A percentile compares a stretch with the other conserved stretches of the same genome.
Conservation (phyloP, 2,888 invertebrate genomes). For the Artemia sinica region DNA sequence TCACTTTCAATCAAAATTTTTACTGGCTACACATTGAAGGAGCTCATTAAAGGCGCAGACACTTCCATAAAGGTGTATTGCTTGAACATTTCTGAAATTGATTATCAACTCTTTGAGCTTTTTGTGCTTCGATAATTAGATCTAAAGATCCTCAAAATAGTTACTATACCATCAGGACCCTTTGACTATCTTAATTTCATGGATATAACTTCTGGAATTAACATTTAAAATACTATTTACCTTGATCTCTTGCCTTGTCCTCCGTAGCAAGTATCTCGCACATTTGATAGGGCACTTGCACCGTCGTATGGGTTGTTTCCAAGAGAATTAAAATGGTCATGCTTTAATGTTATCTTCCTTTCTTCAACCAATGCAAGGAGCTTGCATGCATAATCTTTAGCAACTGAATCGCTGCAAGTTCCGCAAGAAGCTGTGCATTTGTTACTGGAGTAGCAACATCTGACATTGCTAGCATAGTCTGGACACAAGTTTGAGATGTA, state of each 20-base stretch:
- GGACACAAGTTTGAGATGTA: constrained; percentile 23
- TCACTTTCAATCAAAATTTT: too few relatives aligned
- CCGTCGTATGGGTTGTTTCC: constrained; percentile 24
- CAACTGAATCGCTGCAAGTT: constrained; percentile 22
- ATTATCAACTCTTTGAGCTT: too few relatives aligned
- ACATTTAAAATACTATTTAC: constrained; percentile 15
- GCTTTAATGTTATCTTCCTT: constrained; percentile 21
- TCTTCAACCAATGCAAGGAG: constrained; percentile 22
- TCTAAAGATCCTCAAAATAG: background rate
- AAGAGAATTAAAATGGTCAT: constrained; percentile 21
- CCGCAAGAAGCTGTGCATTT: constrained; percentile 21
- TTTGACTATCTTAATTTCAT: too few relatives aligned
- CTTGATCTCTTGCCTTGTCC: constrained; percentile 23
- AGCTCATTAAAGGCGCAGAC: too few relatives aligned
- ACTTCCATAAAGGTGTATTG: too few relatives aligned
- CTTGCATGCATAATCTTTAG: constrained; percentile 22
- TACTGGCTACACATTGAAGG: too few relatives aligned
- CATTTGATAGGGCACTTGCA: constrained; percentile 23
- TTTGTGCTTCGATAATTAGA: background rate
- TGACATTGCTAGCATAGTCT: constrained; percentile 20
- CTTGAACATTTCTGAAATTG: too few relatives aligned
- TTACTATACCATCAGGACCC: background rate
- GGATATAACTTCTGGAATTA: too few relatives aligned
- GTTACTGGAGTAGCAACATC: constrained; percentile 24
- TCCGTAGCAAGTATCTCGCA: constrained; percentile 24